Base-by-base conservation (phyloP, 2,797 vertebrate genomes). In the Crenichthys baileyi region DNA sequence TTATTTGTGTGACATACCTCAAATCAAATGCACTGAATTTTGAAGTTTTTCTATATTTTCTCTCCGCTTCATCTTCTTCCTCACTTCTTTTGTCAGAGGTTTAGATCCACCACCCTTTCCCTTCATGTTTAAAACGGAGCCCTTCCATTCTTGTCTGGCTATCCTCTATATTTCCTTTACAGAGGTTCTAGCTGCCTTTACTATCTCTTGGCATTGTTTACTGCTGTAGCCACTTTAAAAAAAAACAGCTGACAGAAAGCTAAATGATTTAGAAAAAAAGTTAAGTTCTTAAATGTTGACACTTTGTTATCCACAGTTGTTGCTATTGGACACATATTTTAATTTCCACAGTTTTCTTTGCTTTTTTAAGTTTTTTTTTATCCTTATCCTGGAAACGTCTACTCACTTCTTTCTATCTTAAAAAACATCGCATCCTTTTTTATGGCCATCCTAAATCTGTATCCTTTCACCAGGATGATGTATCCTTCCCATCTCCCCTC, bases 371-470 rank as follows among this genome's bases (percentile, higher is more conserved):
- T 75, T 56, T 68, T 75, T 76, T 1, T 12, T 76, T 79, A 71
- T 2, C 24, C 78, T 82, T 76, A 74, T 81, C 81, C 75, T 78
- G 51, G 5, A 18, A 55, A 79, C 72, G 63, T 24, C 51, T 79
- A 78, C 65, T 76, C 50, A 4, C 26, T 24, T 68, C 53, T 58
- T 65, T 60, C 51, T 16, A 36, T 24, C n/a, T 39, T 29, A 24
- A 58, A 58, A 39, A 53, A 58, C 68, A 55, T 77, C 60, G 70
- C 75, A 7, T 81, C 75, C 70, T 78, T 73, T 70, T 70, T 80
- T 55, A 76, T 16, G 61, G 55, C 73, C 73, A 79, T 78, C 78
- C 86, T 53, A 73, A 74, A 84, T 72, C 76, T 70, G 82, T 75
- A 53, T 77, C 77, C 76, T 67, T 75, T 67, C 2, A 13, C 55